Conservation (phyloP, 2,888 invertebrate species). For the Campaea margaritaria region DNA sequence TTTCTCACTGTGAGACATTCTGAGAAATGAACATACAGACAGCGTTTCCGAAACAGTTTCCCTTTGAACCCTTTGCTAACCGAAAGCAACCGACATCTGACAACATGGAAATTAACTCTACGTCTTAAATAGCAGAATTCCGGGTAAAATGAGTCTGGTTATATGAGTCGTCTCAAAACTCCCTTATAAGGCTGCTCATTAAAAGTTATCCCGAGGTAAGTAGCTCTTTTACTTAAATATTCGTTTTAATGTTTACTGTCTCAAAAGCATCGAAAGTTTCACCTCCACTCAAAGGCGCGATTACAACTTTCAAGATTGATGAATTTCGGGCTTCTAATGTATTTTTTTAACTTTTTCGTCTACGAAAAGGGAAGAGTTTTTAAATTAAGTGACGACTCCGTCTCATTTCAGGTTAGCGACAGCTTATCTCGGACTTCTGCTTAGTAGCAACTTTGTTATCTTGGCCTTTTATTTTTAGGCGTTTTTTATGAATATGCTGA, state of each 20-base stretch:
- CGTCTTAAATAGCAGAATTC: conserved; percentile 2
- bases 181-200: conserved; percentile 47
- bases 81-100: neutral
- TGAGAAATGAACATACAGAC: neutral
- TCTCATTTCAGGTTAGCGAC: conserved; percentile 47
- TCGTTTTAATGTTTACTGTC: conserved; percentile 44
- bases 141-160: conserved; percentile 33
- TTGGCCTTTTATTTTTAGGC: conserved; percentile 29
- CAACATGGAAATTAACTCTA: neutral
- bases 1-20: no score
- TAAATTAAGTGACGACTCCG: conserved; percentile 54
- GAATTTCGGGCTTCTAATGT: conserved; percentile 61
- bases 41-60: neutral
- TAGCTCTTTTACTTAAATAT: conserved; percentile 43
- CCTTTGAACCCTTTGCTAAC: neutral
- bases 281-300: conserved; percentile 60
- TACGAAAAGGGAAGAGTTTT: conserved; percentile 48
- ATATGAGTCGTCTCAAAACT: conserved; percentile 30
- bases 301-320: conserved; percentile 77
- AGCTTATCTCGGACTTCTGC: conserved; percentile 40
- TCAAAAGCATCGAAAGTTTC: conserved; percentile 41
- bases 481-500: conserved; percentile 3
- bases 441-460: conserved; percentile 42
- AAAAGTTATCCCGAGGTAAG: conserved; percentile 46
- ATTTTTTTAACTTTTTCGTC: conserved; percentile 49